phyloP scores from a whole-genome alignment of 2,888 invertebrate genomes.

The Gisinianus flammeolus region DNA sequence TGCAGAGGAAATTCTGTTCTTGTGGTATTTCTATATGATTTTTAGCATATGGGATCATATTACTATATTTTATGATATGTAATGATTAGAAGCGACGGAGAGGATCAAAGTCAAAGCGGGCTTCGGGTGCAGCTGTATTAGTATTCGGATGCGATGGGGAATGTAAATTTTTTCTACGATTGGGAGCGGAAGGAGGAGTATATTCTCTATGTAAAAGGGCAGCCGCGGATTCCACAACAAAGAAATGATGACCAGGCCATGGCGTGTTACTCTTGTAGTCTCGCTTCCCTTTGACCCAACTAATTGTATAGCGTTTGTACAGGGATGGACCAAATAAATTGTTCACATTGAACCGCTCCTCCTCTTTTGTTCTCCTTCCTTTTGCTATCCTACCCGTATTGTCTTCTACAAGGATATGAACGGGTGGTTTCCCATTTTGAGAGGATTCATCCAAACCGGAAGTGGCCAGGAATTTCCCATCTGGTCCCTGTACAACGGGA shows the following conservation, averaged over 20 bases:
- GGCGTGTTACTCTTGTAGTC: neutral
- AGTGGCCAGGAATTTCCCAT: neutral
- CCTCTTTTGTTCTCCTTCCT: neutral
- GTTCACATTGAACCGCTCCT: neutral
- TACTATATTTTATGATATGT: too few species aligned
- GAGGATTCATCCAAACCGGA: neutral
- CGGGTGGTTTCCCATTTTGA: neutral
- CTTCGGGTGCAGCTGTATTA: too few species aligned
- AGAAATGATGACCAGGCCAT: constrained; percentile 27
- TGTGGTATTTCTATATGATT: too few species aligned
- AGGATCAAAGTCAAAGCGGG: too few species aligned
- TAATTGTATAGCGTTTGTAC: constrained; percentile 13
- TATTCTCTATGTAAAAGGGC: too few species aligned
- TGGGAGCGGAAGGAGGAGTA: too few species aligned
- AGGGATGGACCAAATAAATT: constrained; percentile 13
- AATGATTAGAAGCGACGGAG: too few species aligned
- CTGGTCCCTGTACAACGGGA: neutral
- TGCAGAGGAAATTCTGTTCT: too few species aligned
- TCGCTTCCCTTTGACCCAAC: constrained; percentile 27
- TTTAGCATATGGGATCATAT: too few species aligned
- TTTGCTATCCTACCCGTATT: neutral
- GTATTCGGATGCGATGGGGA: too few species aligned
- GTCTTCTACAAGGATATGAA: constrained; percentile 21
- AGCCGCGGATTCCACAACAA: constrained; percentile 13
- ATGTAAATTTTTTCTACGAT: too few species aligned